Percentiles rank a stretch among this genome's conserved stretches.
Conservation (phyloP, 2,888 invertebrate species). For the Anagyrus pseudococci region DNA sequence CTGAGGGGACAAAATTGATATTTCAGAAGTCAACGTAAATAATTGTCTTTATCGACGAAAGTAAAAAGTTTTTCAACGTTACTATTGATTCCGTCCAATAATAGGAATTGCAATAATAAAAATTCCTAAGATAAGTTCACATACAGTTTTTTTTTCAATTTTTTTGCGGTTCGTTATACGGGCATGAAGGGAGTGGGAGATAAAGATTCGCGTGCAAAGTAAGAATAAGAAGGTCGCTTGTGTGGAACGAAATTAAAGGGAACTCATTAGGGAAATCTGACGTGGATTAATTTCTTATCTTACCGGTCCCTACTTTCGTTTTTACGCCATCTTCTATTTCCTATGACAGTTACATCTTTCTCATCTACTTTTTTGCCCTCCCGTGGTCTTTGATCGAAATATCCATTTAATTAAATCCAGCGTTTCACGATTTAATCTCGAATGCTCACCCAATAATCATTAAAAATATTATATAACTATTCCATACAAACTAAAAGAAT, state of each 20-base stretch:
- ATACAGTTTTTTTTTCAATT: too few relatives aligned
- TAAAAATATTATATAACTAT: too few relatives aligned
- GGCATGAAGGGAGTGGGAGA: too few relatives aligned
- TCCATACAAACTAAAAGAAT: too few relatives aligned
- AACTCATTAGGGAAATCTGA: slow-evolving; percentile 51
- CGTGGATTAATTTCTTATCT: slow-evolving; percentile 49
- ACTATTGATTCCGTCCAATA: too few relatives aligned
- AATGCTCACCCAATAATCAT: background rate
- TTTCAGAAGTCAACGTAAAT: too few relatives aligned
- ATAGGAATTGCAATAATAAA: too few relatives aligned
- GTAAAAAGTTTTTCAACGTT: too few relatives aligned
- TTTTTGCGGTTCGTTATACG: slow-evolving; percentile 21
- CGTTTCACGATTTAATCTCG: background rate
- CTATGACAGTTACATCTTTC: background rate
- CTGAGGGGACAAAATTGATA: too few relatives aligned
- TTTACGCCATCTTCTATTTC: slow-evolving; percentile 8
- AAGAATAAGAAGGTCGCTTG: slow-evolving; percentile 45
- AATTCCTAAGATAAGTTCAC: too few relatives aligned
- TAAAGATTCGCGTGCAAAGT: too few relatives aligned
- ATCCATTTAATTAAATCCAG: background rate
- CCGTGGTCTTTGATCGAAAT: slow-evolving; percentile 12
- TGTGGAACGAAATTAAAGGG: slow-evolving; percentile 45
- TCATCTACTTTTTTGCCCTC: slow-evolving; percentile 5
- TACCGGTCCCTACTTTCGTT: slow-evolving; percentile 16
- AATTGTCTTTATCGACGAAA: too few relatives aligned